A percentile compares a stretch with the other conserved stretches of the same genome.
These are phyloP conservation scores for Phocides pigmalion DNA, from an alignment of 1,140 invertebrate species.

Conservation along the genomic window DNA sequence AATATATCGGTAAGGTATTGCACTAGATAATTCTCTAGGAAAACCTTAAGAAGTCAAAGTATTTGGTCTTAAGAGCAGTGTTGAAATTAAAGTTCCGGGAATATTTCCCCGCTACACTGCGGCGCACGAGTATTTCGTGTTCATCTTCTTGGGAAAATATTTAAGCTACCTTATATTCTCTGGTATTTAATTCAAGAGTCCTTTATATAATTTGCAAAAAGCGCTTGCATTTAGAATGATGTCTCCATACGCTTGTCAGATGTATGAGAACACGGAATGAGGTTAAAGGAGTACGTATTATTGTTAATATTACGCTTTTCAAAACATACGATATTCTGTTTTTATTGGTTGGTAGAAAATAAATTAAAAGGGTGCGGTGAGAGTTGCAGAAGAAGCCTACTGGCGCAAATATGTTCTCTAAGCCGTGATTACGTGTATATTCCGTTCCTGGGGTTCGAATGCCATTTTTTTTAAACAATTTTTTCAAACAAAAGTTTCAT, in stretches of 20 bases:
- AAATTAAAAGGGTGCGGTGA: too few relatives aligned
- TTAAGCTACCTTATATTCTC: not conserved
- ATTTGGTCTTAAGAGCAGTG: constrained; percentile 3
- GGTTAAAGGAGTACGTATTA: too few relatives aligned
- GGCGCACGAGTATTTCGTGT: not conserved
- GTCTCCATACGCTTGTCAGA: not conserved
- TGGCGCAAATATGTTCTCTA: too few relatives aligned
- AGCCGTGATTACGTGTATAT: too few relatives aligned
- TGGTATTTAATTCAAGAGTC: constrained; percentile 2
- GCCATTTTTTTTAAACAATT: too few relatives aligned
- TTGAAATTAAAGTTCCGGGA: constrained; percentile 11
- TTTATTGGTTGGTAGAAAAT: not conserved
- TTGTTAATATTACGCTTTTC: not conserved
- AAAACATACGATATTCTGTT: not conserved
- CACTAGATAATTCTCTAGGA: constrained; percentile 2
- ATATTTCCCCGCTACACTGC: not conserved
- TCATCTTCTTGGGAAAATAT: constrained; percentile 14
- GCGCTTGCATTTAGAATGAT: not conserved
- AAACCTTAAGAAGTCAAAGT: constrained; percentile 6
- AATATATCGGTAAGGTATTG: too few relatives aligned
- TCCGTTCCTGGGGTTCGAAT: too few relatives aligned
- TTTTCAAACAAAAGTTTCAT: too few relatives aligned
- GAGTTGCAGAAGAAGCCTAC: too few relatives aligned
- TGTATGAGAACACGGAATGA: not conserved
- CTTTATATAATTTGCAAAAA: not conserved